phyloP scores from a whole-genome alignment of 2,113 vertebrate species.

The Redunca redunca region DNA sequence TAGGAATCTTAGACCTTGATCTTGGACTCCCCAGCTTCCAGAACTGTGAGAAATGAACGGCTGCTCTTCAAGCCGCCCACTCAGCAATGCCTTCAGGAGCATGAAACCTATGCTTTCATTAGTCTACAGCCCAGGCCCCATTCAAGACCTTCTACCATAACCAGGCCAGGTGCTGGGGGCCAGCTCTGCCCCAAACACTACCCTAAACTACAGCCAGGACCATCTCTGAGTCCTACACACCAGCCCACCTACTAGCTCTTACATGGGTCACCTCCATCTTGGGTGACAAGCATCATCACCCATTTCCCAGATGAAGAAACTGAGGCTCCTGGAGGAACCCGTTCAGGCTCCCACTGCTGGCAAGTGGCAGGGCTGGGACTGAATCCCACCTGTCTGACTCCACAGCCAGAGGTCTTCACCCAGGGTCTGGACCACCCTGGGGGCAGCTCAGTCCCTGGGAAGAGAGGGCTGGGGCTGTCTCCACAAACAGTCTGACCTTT shows the following conservation, averaged over 20 bases:
- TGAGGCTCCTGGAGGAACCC: not conserved
- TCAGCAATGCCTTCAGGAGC: not conserved
- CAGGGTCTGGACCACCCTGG: not conserved
- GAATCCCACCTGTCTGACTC: not conserved
- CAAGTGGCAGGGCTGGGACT: not conserved
- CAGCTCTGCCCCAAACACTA: too few relatives aligned
- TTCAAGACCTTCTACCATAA: not conserved
- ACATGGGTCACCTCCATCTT: not conserved
- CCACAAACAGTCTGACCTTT: fast-evolving
- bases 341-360: not conserved
- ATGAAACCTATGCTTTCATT: not conserved
- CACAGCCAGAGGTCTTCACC: not conserved
- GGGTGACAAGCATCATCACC: too few relatives aligned
- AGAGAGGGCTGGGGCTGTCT: too few relatives aligned
- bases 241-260: not conserved
- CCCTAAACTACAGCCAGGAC: not conserved
- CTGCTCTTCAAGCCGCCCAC: not conserved
- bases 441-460: not conserved
- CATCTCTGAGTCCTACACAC: fast-evolving
- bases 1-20: not conserved
- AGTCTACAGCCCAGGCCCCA: not conserved
- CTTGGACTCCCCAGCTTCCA: not conserved
- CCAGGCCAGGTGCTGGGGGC: fast-evolving
- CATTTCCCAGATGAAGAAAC: not conserved
- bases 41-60: not conserved